These are phyloP conservation scores for Plestiodon gilberti DNA, from an alignment of 2,113 vertebrate genomes.

Conservation along the genomic window DNA sequence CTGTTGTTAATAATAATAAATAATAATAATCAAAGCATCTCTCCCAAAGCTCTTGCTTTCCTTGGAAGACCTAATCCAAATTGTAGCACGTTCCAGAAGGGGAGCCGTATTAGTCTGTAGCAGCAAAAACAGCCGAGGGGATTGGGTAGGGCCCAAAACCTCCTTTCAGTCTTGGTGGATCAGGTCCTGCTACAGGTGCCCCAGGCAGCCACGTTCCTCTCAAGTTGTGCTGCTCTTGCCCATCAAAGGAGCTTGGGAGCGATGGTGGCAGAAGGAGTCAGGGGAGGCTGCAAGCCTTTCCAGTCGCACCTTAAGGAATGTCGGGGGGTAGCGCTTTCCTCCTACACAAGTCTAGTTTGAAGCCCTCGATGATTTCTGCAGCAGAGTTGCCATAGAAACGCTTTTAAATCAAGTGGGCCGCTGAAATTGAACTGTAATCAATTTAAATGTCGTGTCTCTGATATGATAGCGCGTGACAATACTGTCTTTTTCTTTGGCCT, in stretches of 20 bases:
- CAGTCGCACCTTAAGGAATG: neutral
- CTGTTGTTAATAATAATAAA: too few relatives aligned
- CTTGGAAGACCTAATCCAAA: too few relatives aligned
- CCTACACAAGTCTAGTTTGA: neutral
- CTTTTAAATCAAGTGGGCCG: neutral
- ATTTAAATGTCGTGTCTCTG: neutral
- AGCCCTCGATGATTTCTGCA: neutral
- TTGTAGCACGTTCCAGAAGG: neutral
- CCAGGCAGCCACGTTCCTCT: neutral
- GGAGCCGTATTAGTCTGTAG: too few relatives aligned
- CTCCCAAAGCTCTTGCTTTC: neutral
- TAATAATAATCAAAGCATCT: neutral
- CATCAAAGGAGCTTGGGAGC: neutral
- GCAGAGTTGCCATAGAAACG: constrained; percentile 13
- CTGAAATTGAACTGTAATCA: constrained; percentile 1
- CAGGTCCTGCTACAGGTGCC: neutral
- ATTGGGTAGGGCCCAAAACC: too few relatives aligned
- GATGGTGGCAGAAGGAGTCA: neutral
- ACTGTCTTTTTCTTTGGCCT: neutral
- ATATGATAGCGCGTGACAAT: neutral
- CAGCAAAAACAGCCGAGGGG: too few relatives aligned
- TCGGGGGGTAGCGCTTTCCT: neutral
- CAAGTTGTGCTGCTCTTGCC: neutral
- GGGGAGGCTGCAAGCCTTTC: neutral
- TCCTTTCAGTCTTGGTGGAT: neutral